These are phyloP conservation scores for Perca fluviatilis DNA, from an alignment of 2,113 vertebrate species.

Conservation along the genomic window DNA sequence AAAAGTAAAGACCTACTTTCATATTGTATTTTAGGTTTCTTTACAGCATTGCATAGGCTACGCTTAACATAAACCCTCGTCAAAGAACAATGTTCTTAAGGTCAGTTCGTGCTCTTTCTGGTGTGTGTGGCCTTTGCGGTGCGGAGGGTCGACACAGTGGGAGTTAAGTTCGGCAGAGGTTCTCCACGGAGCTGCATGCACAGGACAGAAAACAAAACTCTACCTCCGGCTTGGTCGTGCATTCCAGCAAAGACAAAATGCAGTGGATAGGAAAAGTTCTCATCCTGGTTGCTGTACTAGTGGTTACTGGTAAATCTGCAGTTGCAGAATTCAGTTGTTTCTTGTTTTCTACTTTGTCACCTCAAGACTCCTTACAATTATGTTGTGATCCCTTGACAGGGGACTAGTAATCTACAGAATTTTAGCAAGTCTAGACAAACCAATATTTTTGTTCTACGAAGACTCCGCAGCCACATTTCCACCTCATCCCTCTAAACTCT, in stretches of 20 bases:
- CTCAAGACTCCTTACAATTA: neutral
- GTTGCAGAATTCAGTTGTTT: neutral
- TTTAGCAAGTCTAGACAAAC: neutral
- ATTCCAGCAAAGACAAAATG: slow-evolving; percentile 37
- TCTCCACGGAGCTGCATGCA: neutral
- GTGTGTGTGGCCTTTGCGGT: slow-evolving; percentile 56
- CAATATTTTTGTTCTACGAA: neutral
- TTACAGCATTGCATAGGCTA: neutral
- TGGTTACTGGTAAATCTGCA: neutral
- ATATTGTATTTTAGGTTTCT: neutral
- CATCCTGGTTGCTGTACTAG: neutral
- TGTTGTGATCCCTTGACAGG: neutral
- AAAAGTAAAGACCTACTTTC: neutral
- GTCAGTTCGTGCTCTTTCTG: slow-evolving; percentile 12
- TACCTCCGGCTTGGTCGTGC: neutral
- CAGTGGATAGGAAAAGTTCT: slow-evolving; percentile 3
- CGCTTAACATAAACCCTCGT: neutral
- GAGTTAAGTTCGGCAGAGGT: slow-evolving; percentile 37
- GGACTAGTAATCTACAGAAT: neutral
- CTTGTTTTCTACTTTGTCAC: neutral
- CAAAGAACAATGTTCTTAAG: neutral
- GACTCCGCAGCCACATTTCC: neutral
- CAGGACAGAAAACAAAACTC: slow-evolving; percentile 44
- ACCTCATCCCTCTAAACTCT: neutral
- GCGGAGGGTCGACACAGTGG: slow-evolving; percentile 26